Evolutionary conservation across 2,797 vertebrate species (phyloP).

Genomic region (Calcarius lapponicus): DNA sequence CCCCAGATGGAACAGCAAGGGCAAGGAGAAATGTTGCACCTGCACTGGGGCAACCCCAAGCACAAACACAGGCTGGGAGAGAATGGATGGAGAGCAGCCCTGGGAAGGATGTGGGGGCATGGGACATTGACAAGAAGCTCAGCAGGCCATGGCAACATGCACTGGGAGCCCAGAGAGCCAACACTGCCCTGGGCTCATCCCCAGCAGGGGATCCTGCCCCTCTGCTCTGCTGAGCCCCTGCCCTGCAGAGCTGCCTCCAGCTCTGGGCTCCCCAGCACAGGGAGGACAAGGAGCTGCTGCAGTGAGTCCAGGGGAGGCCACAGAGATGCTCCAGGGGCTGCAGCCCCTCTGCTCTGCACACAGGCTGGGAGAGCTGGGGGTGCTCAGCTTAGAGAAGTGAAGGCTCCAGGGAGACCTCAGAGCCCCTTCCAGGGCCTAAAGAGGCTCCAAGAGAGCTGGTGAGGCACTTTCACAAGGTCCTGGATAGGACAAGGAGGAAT

Average conservation of each 20-base stretch:
- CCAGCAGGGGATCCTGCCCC: neutral
- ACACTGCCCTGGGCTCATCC: neutral
- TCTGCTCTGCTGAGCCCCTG: neutral
- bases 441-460: neutral
- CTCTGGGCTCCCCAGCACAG: neutral
- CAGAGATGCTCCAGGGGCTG: neutral
- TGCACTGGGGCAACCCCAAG: neutral
- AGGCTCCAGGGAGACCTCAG: neutral
- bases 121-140: neutral
- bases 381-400: neutral
- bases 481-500: neutral
- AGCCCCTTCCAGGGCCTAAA: neutral
- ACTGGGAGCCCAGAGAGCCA: neutral
- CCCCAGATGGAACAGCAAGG: neutral
- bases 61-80: neutral
- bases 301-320: neutral
- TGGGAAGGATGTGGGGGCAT: neutral
- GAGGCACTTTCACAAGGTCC: neutral
- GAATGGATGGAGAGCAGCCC: neutral
- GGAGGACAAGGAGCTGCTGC: fast-evolving
- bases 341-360: neutral
- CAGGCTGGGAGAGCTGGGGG: neutral
- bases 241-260: neutral
- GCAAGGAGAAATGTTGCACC: neutral
- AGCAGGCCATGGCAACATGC: neutral